Base-by-base conservation (phyloP, 2,797 vertebrate species). In the Eupleurogrammus muticus region DNA sequence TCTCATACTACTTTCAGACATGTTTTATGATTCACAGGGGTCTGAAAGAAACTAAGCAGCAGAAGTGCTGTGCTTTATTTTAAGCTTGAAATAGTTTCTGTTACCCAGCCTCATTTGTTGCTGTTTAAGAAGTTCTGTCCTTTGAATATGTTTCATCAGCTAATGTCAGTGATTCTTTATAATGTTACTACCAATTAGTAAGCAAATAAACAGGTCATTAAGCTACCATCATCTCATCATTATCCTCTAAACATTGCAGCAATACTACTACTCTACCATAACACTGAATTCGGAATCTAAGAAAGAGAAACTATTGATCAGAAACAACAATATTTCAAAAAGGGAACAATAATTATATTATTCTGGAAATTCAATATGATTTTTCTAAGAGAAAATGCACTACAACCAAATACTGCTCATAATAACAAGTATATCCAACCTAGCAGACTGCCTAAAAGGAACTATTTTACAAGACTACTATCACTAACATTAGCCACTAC, bases 1-100 rank as follows among this genome's bases (percentile, higher is more conserved):
- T 55, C 34, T 65, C 55, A 80, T 32, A 55, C 72, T 74, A 61
- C 67, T 77, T 82, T 66, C 56, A 70, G 66, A 61, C 49, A 47
- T 55, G 35, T 21, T 71, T 35, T 12, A 55, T 66, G 55, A 79
- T 77, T 75, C 59, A 62, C 21, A 66, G 23, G 67, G 42, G 48
- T 54, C 34, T 54, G 24, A 63, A 28, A 70, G 40, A 73, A 58
- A 66, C 19, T 12, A 52, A 48, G 17, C 32, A 49, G 23, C 10
- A 0, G 38, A 74, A 75, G 54, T 42, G 38, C 38, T 16, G 38
- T 14, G 5, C 5, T 42, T 42, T 42, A 42, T 13, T 42, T 42
- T 14, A 42, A 42, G 14, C 38, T 16, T 42, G 14, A 40, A 40
- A 59, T 28, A 68, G 34, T 69, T 68, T 67, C 76, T 54, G 61